A percentile compares a stretch with the other conserved stretches of the same genome.
Conservation (phyloP, 1,140 invertebrate species). For the Euglossa dilemma region DNA sequence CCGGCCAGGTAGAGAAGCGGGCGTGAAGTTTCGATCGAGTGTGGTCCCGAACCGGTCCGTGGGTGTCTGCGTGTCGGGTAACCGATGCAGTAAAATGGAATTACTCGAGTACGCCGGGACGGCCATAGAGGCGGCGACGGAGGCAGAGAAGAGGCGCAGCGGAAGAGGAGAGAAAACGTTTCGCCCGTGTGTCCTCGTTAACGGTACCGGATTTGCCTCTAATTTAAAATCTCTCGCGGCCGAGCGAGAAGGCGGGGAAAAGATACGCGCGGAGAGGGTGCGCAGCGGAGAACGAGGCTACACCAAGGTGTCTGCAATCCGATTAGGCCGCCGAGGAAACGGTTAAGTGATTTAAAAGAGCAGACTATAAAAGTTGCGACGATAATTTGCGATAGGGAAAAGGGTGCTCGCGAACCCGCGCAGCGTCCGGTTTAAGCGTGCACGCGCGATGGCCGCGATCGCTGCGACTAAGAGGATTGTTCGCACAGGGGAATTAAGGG, state of each 20-base stretch:
- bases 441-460: too few species aligned
- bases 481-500: too few species aligned
- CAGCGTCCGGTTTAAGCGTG: too few species aligned
- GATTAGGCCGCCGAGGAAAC: slow-evolving; percentile 21
- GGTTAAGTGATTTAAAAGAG: slow-evolving; percentile 36
- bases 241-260: not conserved
- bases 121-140: too few species aligned
- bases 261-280: not conserved
- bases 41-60: slow-evolving; percentile 43
- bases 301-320: slow-evolving; percentile 21
- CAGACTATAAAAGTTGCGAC: not conserved
- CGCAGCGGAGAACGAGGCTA: not conserved
- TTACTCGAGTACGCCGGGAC: slow-evolving; percentile 39
- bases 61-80: slow-evolving; percentile 47
- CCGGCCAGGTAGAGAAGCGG: slow-evolving; percentile 2
- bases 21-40: slow-evolving; percentile 46
- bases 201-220: slow-evolving; percentile 43
- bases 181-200: slow-evolving; percentile 40
- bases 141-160: too few species aligned
- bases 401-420: too few species aligned
- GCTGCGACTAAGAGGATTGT: too few species aligned
- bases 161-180: not conserved
- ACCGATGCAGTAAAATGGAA: slow-evolving; percentile 58
- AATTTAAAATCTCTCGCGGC: slow-evolving; percentile 39
- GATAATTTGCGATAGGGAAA: not conserved